These are phyloP conservation scores for Biston stratarius DNA, from an alignment of 2,888 invertebrate genomes.

Conservation along the genomic window DNA sequence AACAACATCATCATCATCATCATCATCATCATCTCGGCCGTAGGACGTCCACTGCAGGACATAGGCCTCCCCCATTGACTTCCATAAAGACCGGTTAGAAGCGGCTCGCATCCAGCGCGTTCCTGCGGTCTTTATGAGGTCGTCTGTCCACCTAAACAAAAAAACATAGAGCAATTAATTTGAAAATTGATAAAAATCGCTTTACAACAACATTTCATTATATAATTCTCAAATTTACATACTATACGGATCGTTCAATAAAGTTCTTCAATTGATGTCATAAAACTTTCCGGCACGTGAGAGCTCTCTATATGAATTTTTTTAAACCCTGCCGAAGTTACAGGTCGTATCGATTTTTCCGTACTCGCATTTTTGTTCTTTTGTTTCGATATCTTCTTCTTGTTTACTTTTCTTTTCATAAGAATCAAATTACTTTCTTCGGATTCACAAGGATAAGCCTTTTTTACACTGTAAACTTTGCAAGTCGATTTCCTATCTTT, in stretches of 20 bases:
- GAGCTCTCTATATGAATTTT: slow-evolving; percentile 58
- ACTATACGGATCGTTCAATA: slow-evolving; percentile 39
- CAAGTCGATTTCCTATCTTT: slow-evolving; percentile 50
- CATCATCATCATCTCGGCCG: too few species aligned
- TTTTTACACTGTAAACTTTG: slow-evolving; percentile 66
- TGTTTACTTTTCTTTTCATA: slow-evolving; percentile 56
- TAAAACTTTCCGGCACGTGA: slow-evolving; percentile 64
- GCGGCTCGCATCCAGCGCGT: too few species aligned
- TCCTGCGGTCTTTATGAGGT: too few species aligned
- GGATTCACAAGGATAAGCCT: slow-evolving; percentile 63
- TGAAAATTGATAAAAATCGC: not conserved
- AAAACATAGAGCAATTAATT: too few species aligned
- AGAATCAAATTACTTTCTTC: slow-evolving; percentile 58
- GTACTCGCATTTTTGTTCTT: slow-evolving; percentile 9
- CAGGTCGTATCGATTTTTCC: slow-evolving; percentile 32
- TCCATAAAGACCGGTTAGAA: too few species aligned
- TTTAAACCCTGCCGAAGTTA: slow-evolving; percentile 50
- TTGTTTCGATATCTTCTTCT: slow-evolving; percentile 58
- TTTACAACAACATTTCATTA: not conserved
- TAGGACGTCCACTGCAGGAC: too few species aligned
- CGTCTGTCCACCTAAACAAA: too few species aligned
- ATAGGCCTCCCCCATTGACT: too few species aligned
- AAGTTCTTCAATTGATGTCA: slow-evolving; percentile 69
- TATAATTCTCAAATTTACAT: not conserved
- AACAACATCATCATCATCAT: too few species aligned